Conservation (phyloP, 2,888 invertebrate species). For the Meganola albula region DNA sequence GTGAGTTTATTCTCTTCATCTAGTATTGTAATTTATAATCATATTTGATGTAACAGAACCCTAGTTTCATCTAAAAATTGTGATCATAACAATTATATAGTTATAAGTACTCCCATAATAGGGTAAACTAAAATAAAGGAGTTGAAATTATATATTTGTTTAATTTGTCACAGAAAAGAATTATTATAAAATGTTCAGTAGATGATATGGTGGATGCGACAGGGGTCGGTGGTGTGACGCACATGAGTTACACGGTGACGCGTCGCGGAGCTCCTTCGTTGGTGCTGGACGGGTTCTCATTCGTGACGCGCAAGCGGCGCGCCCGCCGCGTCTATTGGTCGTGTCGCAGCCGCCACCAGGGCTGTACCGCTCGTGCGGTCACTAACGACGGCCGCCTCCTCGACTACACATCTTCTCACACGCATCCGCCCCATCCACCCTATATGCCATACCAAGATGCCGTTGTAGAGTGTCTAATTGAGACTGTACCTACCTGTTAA, state of each 20-base stretch:
- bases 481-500: conserved; percentile 42
- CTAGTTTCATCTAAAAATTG: conserved; percentile 33
- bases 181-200: conserved; percentile 1
- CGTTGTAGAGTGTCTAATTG: conserved; percentile 64
- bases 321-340: conserved; percentile 66
- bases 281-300: conserved; percentile 55
- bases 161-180: too few species aligned
- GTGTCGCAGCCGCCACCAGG: conserved; percentile 51
- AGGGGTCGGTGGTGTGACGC: conserved; percentile 35
- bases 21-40: conserved; percentile 17
- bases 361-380: conserved; percentile 59
- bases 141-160: too few species aligned
- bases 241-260: conserved; percentile 61
- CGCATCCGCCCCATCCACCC: conserved; percentile 45
- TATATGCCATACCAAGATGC: conserved; percentile 39
- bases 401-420: conserved; percentile 41
- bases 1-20: conserved; percentile 16
- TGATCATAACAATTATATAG: too few species aligned
- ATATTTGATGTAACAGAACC: too few species aligned
- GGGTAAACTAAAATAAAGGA: too few species aligned
- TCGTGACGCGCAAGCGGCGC: conserved; percentile 62
- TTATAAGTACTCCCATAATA: too few species aligned
- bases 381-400: conserved; percentile 53
- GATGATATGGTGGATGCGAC: conserved; percentile 20
- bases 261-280: conserved; percentile 65